These are phyloP conservation scores for Acromyrmex echinatior DNA, from an alignment of 1,140 invertebrate genomes.

Conservation along the genomic window DNA sequence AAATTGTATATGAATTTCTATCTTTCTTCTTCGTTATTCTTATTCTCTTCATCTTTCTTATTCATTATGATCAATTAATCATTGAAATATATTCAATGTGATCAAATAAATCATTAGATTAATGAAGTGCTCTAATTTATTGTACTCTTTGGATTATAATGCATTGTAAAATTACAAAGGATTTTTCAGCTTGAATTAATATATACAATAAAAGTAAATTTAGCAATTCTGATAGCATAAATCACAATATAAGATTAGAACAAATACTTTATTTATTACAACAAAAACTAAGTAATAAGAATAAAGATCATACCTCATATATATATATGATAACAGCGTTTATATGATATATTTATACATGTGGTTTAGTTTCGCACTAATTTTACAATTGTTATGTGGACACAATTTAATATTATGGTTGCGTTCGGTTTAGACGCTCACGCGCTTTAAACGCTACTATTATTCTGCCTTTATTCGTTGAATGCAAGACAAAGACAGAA, in stretches of 20 bases:
- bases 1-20: not conserved
- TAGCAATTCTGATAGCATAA: constrained; percentile 21
- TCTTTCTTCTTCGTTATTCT: not conserved
- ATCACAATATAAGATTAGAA: constrained; percentile 44
- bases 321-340: constrained; percentile 41
- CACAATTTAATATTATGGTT: constrained; percentile 14
- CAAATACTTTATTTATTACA: constrained; percentile 56
- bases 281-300: constrained; percentile 51
- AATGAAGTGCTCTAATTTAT: constrained; percentile 54
- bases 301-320: constrained; percentile 37
- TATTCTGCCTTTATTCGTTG: too few species aligned
- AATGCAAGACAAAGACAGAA: too few species aligned
- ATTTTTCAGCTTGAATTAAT: constrained; percentile 23
- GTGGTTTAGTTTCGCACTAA: constrained; percentile 18
- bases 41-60: too few species aligned
- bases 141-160: constrained; percentile 60
- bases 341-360: constrained; percentile 47
- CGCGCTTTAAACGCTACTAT: too few species aligned
- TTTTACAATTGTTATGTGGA: constrained; percentile 44
- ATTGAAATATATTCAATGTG: constrained; percentile 48
- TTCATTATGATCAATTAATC: not conserved
- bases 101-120: constrained; percentile 12
- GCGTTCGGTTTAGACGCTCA: too few species aligned
- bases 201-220: constrained; percentile 48
- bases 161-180: constrained; percentile 53